phyloP scores from a whole-genome alignment of 2,888 invertebrate species.

The Cheilosia scutellata region DNA sequence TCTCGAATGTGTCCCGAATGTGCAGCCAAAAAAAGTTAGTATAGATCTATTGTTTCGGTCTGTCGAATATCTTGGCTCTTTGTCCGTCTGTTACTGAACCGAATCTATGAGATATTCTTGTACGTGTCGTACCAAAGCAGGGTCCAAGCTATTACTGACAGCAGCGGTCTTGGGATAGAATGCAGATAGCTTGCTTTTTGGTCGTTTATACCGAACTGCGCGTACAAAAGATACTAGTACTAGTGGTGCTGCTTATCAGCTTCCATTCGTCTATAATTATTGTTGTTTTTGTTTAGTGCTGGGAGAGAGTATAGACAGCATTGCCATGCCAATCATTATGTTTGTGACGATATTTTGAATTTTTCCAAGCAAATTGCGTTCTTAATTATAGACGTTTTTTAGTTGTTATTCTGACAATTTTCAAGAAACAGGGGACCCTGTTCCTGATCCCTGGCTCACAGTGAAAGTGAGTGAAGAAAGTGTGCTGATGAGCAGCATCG shows the following conservation, averaged over 20 bases:
- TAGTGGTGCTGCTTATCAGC: slow-evolving; percentile 58
- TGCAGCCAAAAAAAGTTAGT: slow-evolving; percentile 8
- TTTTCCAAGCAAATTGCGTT: too few relatives aligned
- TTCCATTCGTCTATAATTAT: slow-evolving; percentile 57
- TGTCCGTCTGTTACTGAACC: slow-evolving; percentile 16
- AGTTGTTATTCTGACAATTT: too few relatives aligned
- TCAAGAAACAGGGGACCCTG: too few relatives aligned
- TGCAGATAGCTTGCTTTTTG: slow-evolving; percentile 66
- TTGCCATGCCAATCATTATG: too few relatives aligned
- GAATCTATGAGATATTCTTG: slow-evolving; percentile 11
- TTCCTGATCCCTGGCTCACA: too few relatives aligned
- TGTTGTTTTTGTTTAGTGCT: slow-evolving; percentile 61
- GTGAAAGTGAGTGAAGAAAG: too few relatives aligned
- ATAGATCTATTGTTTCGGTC: slow-evolving; percentile 29
- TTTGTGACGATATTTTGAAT: too few relatives aligned
- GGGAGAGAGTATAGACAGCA: slow-evolving; percentile 23
- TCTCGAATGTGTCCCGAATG: slow-evolving; percentile 20
- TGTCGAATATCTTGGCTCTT: slow-evolving; percentile 25
- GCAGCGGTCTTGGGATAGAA: slow-evolving; percentile 51
- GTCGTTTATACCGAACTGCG: slow-evolving; percentile 31
- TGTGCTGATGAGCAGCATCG: too few relatives aligned
- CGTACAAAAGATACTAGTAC: slow-evolving; percentile 18
- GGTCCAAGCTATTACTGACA: slow-evolving; percentile 68
- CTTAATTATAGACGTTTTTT: too few relatives aligned
- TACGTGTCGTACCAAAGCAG: slow-evolving; percentile 57